A percentile compares a stretch with the other conserved stretches of the same genome.
phyloP scores from a whole-genome alignment of 1,140 invertebrate species.

The Drosophila repletoides region DNA sequence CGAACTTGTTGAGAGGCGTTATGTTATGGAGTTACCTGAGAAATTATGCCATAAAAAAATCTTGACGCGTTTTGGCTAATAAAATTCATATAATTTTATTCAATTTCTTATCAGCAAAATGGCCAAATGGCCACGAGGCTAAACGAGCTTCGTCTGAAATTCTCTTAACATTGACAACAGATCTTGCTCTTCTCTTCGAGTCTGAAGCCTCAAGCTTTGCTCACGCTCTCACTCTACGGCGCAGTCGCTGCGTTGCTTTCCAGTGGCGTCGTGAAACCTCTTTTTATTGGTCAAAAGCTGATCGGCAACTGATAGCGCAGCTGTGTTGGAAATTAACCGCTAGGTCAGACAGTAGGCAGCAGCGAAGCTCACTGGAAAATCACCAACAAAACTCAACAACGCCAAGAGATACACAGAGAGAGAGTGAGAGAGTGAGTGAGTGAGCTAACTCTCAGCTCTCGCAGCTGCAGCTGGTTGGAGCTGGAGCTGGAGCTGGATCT shows the following conservation, averaged over 20 bases:
- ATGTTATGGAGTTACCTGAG: slow-evolving; percentile 21
- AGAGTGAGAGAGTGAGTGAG: background rate
- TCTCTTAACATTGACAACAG: slow-evolving; percentile 48
- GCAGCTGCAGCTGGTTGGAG: background rate
- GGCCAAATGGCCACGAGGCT: slow-evolving; percentile 52
- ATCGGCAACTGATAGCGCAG: slow-evolving; percentile 76
- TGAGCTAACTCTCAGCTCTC: background rate
- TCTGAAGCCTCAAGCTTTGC: background rate
- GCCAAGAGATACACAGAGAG: slow-evolving; percentile 9
- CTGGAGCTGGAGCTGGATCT: background rate
- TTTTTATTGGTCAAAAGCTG: slow-evolving; percentile 81
- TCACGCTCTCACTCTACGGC: background rate
- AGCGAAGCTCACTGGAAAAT: slow-evolving; percentile 53
- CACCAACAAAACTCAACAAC: slow-evolving; percentile 48
- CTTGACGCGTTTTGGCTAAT: slow-evolving; percentile 48
- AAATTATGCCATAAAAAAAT: slow-evolving; percentile 61
- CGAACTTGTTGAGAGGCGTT: slow-evolving; percentile 32
- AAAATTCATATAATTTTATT: slow-evolving; percentile 78
- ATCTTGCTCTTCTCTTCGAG: slow-evolving; percentile 35
- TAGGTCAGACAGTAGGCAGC: slow-evolving; percentile 47
- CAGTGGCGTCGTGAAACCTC: slow-evolving; percentile 56
- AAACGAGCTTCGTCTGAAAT: slow-evolving; percentile 34
- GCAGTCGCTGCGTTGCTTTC: slow-evolving; percentile 39
- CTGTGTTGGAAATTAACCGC: slow-evolving; percentile 75
- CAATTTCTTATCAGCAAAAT: slow-evolving; percentile 72